Conservation (phyloP, 1,140 invertebrate species). For the Conopomorpha cramerella region DNA sequence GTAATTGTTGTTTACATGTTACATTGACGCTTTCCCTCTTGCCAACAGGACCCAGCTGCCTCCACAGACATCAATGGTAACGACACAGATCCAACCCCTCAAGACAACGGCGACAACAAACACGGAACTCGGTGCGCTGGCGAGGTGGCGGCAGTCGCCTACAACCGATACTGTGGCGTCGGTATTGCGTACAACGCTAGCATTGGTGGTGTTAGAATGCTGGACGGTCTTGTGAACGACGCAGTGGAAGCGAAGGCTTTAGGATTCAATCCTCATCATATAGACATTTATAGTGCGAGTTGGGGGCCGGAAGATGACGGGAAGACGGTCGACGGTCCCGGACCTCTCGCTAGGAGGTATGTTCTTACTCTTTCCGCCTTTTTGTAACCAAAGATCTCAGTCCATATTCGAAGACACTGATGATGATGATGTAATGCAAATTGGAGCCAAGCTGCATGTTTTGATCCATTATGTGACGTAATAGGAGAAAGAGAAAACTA, state of each 20-base stretch:
- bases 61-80: slow-evolving; percentile 98
- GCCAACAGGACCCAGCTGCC: slow-evolving; percentile 80
- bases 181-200: slow-evolving; percentile 91
- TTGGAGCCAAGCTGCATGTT: no score
- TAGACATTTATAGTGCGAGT: slow-evolving; percentile 94
- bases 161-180: slow-evolving; percentile 89
- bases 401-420: no score
- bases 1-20: no score
- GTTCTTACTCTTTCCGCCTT: slow-evolving; percentile 18
- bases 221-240: slow-evolving; percentile 94
- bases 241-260: slow-evolving; percentile 91
- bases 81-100: slow-evolving; percentile 93
- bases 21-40: neutral
- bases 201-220: slow-evolving; percentile 91
- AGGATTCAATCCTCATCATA: slow-evolving; percentile 87
- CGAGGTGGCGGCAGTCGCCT: slow-evolving; percentile 88
- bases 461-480: no score
- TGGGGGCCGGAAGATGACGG: slow-evolving; percentile 97
- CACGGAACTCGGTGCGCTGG: slow-evolving; percentile 91
- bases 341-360: slow-evolving; percentile 82
- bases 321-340: slow-evolving; percentile 96
- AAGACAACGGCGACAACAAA: slow-evolving; percentile 92
- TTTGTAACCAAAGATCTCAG: no score
- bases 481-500: no score
- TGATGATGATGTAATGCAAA: neutral